A percentile compares a stretch with the other conserved stretches of the same genome.
phyloP scores from a whole-genome alignment of 2,113 vertebrate genomes.

The Hipposideros armiger region DNA sequence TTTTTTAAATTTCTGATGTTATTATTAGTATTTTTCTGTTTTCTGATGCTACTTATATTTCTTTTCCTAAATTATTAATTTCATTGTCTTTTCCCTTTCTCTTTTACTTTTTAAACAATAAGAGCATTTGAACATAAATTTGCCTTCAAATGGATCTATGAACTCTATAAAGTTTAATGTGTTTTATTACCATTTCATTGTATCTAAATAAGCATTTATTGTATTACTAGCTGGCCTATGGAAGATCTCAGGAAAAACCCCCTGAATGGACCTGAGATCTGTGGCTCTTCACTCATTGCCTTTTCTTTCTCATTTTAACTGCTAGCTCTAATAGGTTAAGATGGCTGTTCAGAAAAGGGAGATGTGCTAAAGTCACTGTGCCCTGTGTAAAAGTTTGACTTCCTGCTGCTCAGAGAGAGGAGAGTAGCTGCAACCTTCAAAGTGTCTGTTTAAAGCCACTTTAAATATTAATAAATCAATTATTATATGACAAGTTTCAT shows the following conservation, averaged over 20 bases:
- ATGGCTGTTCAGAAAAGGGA: neutral
- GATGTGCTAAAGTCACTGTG: neutral
- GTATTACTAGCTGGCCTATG: neutral
- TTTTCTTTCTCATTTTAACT: constrained; percentile 14
- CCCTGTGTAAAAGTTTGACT: neutral
- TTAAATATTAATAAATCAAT: neutral
- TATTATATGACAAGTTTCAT: neutral
- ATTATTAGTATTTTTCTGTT: constrained; percentile 12
- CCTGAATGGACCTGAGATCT: neutral
- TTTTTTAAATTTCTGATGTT: neutral
- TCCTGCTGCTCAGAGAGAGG: neutral
- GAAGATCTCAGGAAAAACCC: neutral
- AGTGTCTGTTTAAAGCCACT: neutral
- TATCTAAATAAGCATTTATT: neutral
- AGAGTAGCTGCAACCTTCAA: neutral
- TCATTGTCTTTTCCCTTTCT: neutral
- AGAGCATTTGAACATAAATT: constrained; percentile 14
- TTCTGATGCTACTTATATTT: constrained; percentile 6
- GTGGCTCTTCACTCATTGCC: neutral
- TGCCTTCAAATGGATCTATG: neutral
- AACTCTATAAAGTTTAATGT: neutral
- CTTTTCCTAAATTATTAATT: constrained; percentile 41
- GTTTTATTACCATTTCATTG: neutral
- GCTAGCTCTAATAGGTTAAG: neutral
- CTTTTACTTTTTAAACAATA: neutral